Evolutionary conservation across 2,888 invertebrate genomes (phyloP), one percentile per base, ranked within the genome.

Genomic region (Erebia aethiops): DNA sequence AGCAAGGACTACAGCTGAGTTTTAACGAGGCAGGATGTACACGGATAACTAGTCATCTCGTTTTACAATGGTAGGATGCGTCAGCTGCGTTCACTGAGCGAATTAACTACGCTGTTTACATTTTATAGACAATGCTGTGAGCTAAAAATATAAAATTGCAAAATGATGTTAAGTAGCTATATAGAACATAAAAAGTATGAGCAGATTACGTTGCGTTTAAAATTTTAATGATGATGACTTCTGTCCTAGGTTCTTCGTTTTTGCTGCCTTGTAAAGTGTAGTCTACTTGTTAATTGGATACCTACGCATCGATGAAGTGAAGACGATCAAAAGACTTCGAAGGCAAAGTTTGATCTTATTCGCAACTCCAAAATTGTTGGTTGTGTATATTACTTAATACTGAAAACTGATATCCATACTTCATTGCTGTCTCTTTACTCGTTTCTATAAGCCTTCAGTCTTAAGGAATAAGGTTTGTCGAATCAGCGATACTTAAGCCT

Each of bases 61-160:
- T 71, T 67, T 71, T 67, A 71, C 74, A 72, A 69, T 62, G 61
- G 66, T 52, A 57, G 58, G 70, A 70, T 71, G 69, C 66, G 69
- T 71, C 72, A 69, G 66, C 69, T 57, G 71, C 63, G 66, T 63
- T 61, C 56, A 71, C 43, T 62, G 71, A 71, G 68, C 65, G 54
- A 69, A 61, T 69, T 67, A 66, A 67, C 64, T 71, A 58, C 69
- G 26, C 51, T 69, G 49, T 52, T 71, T 70, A 64, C 14, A 67
- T 60, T 49, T 60, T 67, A 65, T 57, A 41, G 49, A 65, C 69
- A 41, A 69, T 63, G 64, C 26, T 46, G 57, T 43, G 43, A 16
- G 61, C 54, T 56, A 62, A 49, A 51, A 67, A 52, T 65, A 70
- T 35, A 35, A 67, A 67, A 60, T 51, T 9, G 26, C 58, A n/a